Evolutionary conservation across 2,797 vertebrate genomes (phyloP).

Genomic region (Gadopsis marmoratus): DNA sequence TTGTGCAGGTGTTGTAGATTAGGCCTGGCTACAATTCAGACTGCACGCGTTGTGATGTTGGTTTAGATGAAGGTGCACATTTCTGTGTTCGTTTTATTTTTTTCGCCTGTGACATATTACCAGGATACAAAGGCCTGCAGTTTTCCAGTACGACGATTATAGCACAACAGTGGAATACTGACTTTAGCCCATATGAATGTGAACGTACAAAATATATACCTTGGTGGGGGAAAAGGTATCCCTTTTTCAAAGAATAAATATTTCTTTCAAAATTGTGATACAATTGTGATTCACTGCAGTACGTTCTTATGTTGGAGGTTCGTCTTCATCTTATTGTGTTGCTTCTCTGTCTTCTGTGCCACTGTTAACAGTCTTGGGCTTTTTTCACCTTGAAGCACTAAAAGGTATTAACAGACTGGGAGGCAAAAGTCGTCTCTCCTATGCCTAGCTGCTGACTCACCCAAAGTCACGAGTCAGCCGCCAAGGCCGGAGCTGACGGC

Average conservation of each 20-base stretch:
- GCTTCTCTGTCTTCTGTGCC: constrained; percentile 6
- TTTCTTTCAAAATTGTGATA: background rate
- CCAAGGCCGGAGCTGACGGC: constrained; percentile 36
- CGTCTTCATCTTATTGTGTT: constrained; percentile 2
- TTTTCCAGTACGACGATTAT: background rate
- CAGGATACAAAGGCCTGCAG: background rate
- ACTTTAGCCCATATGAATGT: background rate
- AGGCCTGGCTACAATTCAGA: constrained; percentile 15
- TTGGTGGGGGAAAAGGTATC: background rate
- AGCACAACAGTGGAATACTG: background rate
- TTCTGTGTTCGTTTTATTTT: constrained; percentile 22
- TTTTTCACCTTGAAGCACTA: constrained; percentile 38
- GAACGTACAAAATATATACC: background rate
- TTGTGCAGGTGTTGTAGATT: constrained; percentile 50
- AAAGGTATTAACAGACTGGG: constrained; percentile 41
- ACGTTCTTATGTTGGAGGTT: background rate
- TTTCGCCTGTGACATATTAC: background rate
- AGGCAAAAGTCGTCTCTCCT: constrained; percentile 30
- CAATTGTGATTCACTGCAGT: background rate
- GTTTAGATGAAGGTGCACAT: constrained; percentile 14
- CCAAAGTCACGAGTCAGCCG: constrained; percentile 54
- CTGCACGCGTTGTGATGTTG: background rate
- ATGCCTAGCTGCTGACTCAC: constrained; percentile 19
- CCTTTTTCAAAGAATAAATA: background rate
- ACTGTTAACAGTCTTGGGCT: background rate